A percentile compares a stretch with the other conserved stretches of the same genome.
Evolutionary conservation across 23 tunicate species (phyloP).

Genomic region (Halocynthia roretzi): DNA sequence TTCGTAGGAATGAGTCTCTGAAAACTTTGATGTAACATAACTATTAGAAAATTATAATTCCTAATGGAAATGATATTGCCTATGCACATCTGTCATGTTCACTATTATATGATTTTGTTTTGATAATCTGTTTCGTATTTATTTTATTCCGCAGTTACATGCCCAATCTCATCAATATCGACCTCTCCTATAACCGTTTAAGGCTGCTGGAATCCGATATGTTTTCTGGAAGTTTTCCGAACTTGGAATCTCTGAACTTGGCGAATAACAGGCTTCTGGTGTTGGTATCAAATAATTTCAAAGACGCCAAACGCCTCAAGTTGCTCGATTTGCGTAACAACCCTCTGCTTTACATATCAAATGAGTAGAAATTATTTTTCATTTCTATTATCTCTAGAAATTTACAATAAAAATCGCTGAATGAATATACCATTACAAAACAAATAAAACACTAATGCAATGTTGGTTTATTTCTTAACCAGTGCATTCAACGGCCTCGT

Average conservation of each 20-base stretch:
- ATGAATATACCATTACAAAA: not conserved
- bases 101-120: too few relatives aligned
- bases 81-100: too few relatives aligned
- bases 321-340: constrained; percentile 32
- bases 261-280: constrained; percentile 27
- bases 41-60: too few relatives aligned
- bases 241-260: constrained; percentile 17
- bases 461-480: not conserved
- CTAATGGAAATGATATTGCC: too few relatives aligned
- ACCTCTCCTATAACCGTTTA: constrained; percentile 30
- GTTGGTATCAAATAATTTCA: constrained; percentile 12
- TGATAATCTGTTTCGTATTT: too few relatives aligned
- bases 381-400: not conserved
- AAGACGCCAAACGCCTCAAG: not conserved
- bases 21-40: too few relatives aligned
- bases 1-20: too few relatives aligned
- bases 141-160: constrained; percentile 18
- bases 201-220: constrained; percentile 22
- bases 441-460: not conserved
- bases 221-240: constrained; percentile 27
- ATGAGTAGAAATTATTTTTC: constrained; percentile 1
- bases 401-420: not conserved
- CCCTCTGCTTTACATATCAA: constrained; percentile 24
- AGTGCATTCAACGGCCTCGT: constrained; percentile 28
- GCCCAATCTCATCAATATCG: constrained; percentile 2